Evolutionary conservation across 2,888 invertebrate species (phyloP).

Genomic region (Esperia sulphurella): DNA sequence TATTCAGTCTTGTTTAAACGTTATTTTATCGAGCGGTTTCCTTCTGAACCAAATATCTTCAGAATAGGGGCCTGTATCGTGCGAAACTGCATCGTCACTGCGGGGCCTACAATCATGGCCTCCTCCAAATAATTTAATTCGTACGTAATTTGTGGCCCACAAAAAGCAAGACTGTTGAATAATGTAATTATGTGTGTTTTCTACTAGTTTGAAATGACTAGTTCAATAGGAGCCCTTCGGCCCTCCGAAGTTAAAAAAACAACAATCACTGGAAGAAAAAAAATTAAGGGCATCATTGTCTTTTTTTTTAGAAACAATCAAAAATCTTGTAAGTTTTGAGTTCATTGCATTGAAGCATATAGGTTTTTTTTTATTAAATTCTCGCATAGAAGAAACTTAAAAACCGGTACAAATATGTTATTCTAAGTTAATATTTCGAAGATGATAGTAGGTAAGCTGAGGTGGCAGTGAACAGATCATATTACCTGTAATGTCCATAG

Average conservation of each 20-base stretch:
- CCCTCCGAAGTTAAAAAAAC: conserved; percentile 24
- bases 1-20: no score
- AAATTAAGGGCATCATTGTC: not conserved
- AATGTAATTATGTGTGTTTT: conserved; percentile 74
- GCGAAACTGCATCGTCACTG: conserved; percentile 53
- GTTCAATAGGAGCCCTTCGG: conserved; percentile 50
- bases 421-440: no score
- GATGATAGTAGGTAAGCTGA: no score
- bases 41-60: not conserved
- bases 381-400: no score
- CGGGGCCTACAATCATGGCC: conserved; percentile 61
- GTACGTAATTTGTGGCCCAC: conserved; percentile 67
- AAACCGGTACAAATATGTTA: no score
- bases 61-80: conserved; percentile 25
- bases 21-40: no score
- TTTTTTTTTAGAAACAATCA: no score
- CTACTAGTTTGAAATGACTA: conserved; percentile 68
- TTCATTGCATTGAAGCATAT: no score
- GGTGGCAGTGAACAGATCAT: no score
- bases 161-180: conserved; percentile 56
- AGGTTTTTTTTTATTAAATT: no score
- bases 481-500: no score
- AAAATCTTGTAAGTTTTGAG: no score
- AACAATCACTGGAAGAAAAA: not conserved
- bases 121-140: conserved; percentile 70